Evolutionary conservation across 2,113 vertebrate species (phyloP), one percentile per base, ranked within the genome.

Genomic region (Bostrychus sinensis): DNA sequence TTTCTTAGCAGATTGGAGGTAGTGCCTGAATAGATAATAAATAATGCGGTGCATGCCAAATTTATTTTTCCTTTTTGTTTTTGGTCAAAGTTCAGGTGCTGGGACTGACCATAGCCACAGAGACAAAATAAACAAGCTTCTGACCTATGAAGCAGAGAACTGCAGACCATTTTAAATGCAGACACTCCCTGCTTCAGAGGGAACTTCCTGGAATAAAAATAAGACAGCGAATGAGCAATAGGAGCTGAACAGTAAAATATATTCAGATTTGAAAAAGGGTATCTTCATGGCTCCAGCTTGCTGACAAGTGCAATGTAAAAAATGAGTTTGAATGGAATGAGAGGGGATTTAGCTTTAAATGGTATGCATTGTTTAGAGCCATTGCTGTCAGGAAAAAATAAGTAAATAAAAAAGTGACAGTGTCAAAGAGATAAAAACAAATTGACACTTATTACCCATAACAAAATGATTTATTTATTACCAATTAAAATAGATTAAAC

Each of bases 101-200:
- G 96, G 96, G 96, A 98, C 95, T 99, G 95, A 95, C 94, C 93
- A 94, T 97, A 98, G 95, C 96, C 96, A 98, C 94, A 94, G 96
- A 97, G 92, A 97, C 95, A 98, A 96, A 98, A 93, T 93, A 93
- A 93, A 96, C 97, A 98, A 98, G 96, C 96, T 96, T 99, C 96
- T 98, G 97, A 99, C 96, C 96, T 98, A 98, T 96, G 95, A 96
- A 98, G 96, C 96, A 98, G 95, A 96, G 96, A 98, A 98, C 96
- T 98, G 97, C 96, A 97, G 96, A 96, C 96, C 97, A 98, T 98
- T 98, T 99, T 97, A 96, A 97, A 98, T 98, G 97, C 95, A 98
- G 96, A 97, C 96, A 97, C 96, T 96, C 97, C 95, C 96, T 98
- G 96, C 95, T 97, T 98, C 96, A 98, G 96, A 99, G 96, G 96